These are phyloP conservation scores for Nycticebus coucang DNA, from an alignment of 2,113 vertebrate genomes.

Conservation along the genomic window DNA sequence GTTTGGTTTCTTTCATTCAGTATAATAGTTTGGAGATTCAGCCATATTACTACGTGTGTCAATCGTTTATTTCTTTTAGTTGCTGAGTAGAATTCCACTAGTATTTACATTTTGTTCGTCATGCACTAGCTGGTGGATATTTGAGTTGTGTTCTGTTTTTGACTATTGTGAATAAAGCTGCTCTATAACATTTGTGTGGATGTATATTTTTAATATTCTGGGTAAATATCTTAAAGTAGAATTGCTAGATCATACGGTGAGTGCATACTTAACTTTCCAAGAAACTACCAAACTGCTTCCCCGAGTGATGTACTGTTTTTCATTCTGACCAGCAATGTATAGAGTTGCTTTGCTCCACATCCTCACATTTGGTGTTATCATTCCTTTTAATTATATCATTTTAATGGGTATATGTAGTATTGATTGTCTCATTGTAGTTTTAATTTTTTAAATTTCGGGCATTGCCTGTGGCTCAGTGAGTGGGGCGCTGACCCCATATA, in stretches of 20 bases:
- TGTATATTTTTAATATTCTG: background rate
- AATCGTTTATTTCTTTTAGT: background rate
- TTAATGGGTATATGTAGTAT: background rate
- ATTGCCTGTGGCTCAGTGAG: no score
- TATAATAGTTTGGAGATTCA: background rate
- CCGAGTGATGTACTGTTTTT: background rate
- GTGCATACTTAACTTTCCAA: background rate
- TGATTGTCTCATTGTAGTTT: background rate
- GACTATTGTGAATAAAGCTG: background rate
- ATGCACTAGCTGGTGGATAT: background rate
- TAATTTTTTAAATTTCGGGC: background rate
- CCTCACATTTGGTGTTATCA: background rate
- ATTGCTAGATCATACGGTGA: background rate
- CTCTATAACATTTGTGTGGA: background rate
- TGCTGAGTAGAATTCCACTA: background rate
- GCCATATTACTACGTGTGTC: background rate
- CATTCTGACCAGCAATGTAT: background rate
- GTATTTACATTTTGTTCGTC: background rate
- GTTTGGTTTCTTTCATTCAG: background rate
- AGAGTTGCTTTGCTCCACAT: background rate
- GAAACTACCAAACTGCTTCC: background rate
- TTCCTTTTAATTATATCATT: background rate
- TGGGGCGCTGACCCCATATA: no score
- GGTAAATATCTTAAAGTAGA: background rate
- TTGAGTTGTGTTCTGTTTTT: background rate